phyloP scores from a whole-genome alignment of 53 echinoderm and acorn worm species.

The Actinopyga echinites region DNA sequence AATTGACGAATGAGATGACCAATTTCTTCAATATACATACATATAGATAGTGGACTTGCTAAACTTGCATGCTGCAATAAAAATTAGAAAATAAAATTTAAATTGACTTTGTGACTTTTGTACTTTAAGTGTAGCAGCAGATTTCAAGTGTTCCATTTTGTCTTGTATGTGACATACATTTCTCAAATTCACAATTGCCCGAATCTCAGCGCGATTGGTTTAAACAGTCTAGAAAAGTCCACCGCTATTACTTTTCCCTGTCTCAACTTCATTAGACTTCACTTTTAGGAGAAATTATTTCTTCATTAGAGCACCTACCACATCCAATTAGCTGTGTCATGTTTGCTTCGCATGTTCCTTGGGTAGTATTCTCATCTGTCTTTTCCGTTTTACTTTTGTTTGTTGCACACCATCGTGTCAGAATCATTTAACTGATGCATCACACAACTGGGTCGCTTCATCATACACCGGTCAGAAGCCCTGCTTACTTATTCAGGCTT shows the following conservation, averaged over 20 bases:
- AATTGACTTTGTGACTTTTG: no score
- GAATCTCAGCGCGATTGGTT: no score
- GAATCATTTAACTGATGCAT: constrained; percentile 19
- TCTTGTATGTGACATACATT: no score
- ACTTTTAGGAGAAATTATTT: constrained; percentile 34
- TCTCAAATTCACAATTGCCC: no score
- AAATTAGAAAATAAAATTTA: no score
- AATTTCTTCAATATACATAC: no score
- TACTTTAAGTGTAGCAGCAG: no score
- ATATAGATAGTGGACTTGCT: no score
- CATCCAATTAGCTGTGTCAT: constrained; percentile 38
- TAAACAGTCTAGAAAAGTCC: neutral
- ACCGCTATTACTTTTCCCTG: neutral
- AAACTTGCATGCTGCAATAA: no score
- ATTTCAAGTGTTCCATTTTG: no score
- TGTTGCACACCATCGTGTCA: constrained; percentile 31
- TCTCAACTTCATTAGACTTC: constrained; percentile 25
- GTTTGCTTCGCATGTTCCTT: constrained; percentile 20
- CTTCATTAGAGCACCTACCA: constrained; percentile 35
- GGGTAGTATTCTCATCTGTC: neutral
- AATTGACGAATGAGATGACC: no score
- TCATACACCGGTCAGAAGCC: constrained; percentile 31
- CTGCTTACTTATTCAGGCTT: constrained; percentile 35
- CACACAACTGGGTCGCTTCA: constrained; percentile 21
- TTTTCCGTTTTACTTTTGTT: neutral